phyloP scores from a whole-genome alignment of 2,113 vertebrate genomes.

The Microcebus lehilahytsara region DNA sequence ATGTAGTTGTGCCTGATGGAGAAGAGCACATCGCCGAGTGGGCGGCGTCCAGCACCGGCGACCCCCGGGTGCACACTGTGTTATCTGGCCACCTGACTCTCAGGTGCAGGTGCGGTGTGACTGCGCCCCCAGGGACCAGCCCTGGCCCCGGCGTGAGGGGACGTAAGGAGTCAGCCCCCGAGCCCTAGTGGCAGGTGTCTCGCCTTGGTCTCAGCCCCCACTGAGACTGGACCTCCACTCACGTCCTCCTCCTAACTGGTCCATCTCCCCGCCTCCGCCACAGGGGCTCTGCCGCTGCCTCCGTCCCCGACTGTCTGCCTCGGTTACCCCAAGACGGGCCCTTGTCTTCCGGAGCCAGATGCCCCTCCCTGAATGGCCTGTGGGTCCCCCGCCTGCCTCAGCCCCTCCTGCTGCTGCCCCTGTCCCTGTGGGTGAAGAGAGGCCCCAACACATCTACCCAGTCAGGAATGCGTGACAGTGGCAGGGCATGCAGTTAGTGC shows the following conservation, averaged over 20 bases:
- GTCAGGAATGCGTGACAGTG: rapidly evolving
- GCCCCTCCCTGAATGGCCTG: rapidly evolving
- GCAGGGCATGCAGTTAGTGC: not conserved
- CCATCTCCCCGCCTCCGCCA: too few relatives aligned
- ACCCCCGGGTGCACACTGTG: rapidly evolving
- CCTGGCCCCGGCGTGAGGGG: not conserved
- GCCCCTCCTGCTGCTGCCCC: not conserved
- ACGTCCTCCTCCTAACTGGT: rapidly evolving
- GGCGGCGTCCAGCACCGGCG: rapidly evolving
- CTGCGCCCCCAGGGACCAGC: not conserved
- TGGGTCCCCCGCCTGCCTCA: not conserved
- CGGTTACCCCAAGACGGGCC: rapidly evolving
- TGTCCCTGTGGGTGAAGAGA: rapidly evolving
- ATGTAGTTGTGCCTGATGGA: slow-evolving; percentile 93
- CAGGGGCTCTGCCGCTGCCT: not conserved
- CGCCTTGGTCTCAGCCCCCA: rapidly evolving
- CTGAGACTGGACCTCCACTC: not conserved
- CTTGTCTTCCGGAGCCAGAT: not conserved
- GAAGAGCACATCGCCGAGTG: not conserved
- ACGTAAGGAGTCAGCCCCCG: rapidly evolving
- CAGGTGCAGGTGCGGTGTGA: not conserved
- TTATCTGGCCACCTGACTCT: not conserved
- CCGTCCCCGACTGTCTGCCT: not conserved
- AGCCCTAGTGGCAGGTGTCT: rapidly evolving
- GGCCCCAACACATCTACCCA: rapidly evolving